Evolutionary conservation across 1,140 invertebrate genomes (phyloP), one percentile per base, ranked within the genome.

Genomic region (Drosophila rufa): DNA sequence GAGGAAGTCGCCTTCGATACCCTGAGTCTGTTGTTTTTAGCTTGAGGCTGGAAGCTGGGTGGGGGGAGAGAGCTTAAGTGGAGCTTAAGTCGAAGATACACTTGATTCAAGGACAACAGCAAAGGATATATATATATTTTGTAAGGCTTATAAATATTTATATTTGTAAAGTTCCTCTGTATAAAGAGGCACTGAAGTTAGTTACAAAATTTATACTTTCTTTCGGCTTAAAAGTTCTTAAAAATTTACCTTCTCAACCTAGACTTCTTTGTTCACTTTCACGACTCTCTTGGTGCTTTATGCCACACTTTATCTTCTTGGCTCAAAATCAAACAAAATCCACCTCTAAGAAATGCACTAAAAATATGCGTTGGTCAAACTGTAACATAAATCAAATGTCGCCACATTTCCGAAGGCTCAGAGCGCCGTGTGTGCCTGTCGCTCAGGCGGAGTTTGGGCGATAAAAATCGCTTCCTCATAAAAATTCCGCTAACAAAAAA

Each of bases 391-490:
- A 89, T 89, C 84, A 89, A 75, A 62, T 40, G 46, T 27, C 15
- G 17, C 53, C 42, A 33, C 40, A 50, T 78, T 78, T 69, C 8
- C 25, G 9, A 22, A 33, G 27, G 22, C 25, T 22, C 25, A 50
- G 56, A 87, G 83, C 83, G 82, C 83, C 83, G 83, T 57, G 30
- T 36, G 12, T 30, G 55, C 12, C 79, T 82, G 79, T 77, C 83
- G 76, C 30, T 76, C 75, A 19, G 38, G 46, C 40, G 30, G 38
- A 51, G 47, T 67, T 67, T 12, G 51, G 64, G 56, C 62, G 71
- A 89, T 87, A 87, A 89, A 86, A 82, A 75, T 77, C 53, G 83
- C 68, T 82, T 86, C 75, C 82, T 59, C 82, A 79, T 85, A 86
- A 84, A 79, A 76, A 79, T 79, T 79, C 75, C 75, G 75, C 75